Base-by-base conservation (phyloP, 2,797 vertebrate species). In the Gambusia yucatana region DNA sequence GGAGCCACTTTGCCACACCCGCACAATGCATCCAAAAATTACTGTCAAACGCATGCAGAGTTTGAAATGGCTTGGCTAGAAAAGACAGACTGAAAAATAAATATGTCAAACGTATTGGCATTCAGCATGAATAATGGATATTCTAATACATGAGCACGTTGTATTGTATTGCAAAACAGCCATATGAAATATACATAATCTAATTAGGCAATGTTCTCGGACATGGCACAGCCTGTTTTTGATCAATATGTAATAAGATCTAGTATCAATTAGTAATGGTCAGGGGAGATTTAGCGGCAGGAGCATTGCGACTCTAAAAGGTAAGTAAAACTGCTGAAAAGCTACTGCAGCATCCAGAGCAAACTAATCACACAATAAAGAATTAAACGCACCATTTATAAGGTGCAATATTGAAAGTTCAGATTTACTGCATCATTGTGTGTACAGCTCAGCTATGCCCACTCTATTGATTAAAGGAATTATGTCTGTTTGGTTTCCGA, bases 171-270 rank as follows among this genome's bases (percentile, higher is more conserved):
- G 89, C 91, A 92, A 88, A 92, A 86, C 70, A 88, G 87, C 83
- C 80, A 84, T 86, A 91, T 93, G 87, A 94, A 93, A 94, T 91
- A 94, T 91, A 92, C 90, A 92, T 95, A 85, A 93, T 93, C 93
- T 93, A 93, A 94, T 94, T 94, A 94, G 90, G 86, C 70, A 52
- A 81, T 92, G 87, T 93, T 91, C 88, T 93, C 84, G 87, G 93
- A 94, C 86, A 77, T 89, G 89, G 84, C 63, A 1, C 90, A 91
- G 91, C 84, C 91, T 83, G 86, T 82, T 84, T 93, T 85, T 93
- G 91, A 94, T 95, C 93, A 92, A 94, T 94, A 94, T 85, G 92
- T 93, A 94, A 95, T 93, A 94, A 91, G 93, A 93, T 93, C 90
- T 90, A 87, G 84, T 91, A 93, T 93, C 93, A 95, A 92, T 95